Conservation (phyloP, 2,113 vertebrate species). For the Microcebus lehilahytsara region DNA sequence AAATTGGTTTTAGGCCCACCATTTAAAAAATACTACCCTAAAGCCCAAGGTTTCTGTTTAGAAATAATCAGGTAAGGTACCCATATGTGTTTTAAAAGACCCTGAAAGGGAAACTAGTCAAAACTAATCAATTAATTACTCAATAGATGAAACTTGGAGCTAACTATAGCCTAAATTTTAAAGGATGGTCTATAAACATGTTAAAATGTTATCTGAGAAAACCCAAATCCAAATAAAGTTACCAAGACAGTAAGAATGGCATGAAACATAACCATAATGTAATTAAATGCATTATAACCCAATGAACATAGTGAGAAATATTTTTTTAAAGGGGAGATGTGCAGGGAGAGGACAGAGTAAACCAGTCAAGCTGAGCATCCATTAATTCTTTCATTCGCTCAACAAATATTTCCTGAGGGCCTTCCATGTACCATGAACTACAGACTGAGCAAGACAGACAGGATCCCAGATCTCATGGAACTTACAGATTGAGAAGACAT, state of each 20-base stretch:
- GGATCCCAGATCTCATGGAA: not conserved
- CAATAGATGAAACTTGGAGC: not conserved
- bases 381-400: not conserved
- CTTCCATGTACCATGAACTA: not conserved
- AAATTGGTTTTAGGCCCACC: not conserved
- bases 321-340: not conserved
- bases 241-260: not conserved
- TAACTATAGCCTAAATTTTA: not conserved
- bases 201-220: conserved; percentile 4
- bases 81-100: not conserved
- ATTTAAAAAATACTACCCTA: not conserved
- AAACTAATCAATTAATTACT: not conserved
- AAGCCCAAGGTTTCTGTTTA: not conserved
- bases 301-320: not conserved
- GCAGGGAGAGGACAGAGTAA: not conserved
- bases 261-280: not conserved
- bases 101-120: not conserved
- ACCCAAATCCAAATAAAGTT: not conserved
- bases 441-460: not conserved
- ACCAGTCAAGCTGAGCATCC: not conserved
- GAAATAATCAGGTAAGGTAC: not conserved
- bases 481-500: not conserved
- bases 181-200: not conserved
- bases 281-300: not conserved
- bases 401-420: not conserved